phyloP scores from a whole-genome alignment of 2,888 invertebrate species.

The Dendrolimus pini region DNA sequence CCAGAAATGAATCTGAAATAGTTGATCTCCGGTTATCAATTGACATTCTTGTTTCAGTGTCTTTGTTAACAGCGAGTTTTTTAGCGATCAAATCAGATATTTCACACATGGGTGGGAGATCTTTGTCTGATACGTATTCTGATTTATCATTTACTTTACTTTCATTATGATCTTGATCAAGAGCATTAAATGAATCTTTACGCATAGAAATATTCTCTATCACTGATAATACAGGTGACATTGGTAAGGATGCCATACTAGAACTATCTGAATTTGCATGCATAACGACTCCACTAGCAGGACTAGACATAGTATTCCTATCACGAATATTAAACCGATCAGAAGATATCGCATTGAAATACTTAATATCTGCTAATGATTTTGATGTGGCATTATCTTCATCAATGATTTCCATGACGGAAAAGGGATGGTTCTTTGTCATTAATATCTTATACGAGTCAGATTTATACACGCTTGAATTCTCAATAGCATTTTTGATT shows the following conservation, averaged over 20 bases:
- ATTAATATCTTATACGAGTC: conserved; percentile 42
- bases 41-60: neutral
- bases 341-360: neutral
- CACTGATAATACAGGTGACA: conserved; percentile 59
- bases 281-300: conserved; percentile 9
- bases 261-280: conserved; percentile 28
- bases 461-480: conserved; percentile 44
- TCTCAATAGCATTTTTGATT: conserved; percentile 18
- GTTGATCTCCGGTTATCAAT: neutral
- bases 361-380: neutral
- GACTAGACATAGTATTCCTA: no score
- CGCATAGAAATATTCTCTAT: conserved; percentile 57
- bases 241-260: conserved; percentile 48
- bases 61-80: no score
- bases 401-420: neutral
- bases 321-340: neutral
- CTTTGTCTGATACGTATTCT: no score
- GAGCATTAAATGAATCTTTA: conserved; percentile 29
- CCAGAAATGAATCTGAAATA: conserved; percentile 38
- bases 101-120: no score
- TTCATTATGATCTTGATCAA: conserved; percentile 19
- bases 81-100: no score
- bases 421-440: neutral
- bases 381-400: neutral
- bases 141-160: neutral